phyloP scores from a whole-genome alignment of 2,113 vertebrate species.

The Origma solitaria region DNA sequence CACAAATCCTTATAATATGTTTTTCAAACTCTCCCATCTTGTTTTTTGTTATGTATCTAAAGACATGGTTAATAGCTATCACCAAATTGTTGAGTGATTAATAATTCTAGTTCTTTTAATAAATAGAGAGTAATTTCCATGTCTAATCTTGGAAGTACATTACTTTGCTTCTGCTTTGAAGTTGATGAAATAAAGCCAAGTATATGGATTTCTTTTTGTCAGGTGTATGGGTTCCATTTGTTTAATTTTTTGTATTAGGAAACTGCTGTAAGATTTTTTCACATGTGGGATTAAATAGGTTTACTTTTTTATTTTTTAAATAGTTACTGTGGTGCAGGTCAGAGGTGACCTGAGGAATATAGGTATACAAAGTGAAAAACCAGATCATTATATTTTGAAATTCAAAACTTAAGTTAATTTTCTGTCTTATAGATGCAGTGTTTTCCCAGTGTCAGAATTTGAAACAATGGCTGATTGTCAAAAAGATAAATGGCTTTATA shows the following conservation, averaged over 20 bases:
- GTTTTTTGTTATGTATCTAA: not conserved
- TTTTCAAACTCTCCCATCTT: not conserved
- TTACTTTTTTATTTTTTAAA: not conserved
- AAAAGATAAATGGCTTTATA: not conserved
- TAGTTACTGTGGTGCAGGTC: not conserved
- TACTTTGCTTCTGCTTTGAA: not conserved
- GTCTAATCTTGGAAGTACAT: not conserved
- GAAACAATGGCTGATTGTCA: not conserved
- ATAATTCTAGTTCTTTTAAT: not conserved
- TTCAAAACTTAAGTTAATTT: not conserved
- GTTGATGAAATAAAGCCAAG: not conserved
- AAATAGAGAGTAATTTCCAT: not conserved
- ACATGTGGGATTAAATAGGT: not conserved
- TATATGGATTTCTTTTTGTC: not conserved
- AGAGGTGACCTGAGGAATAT: not conserved
- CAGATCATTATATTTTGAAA: not conserved
- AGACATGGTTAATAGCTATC: not conserved
- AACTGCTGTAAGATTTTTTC: not conserved
- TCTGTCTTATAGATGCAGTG: not conserved
- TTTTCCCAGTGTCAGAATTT: not conserved
- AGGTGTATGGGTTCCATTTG: not conserved
- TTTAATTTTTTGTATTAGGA: not conserved
- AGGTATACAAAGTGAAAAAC: not conserved
- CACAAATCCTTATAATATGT: not conserved
- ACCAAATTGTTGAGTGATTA: not conserved